Conservation (phyloP, 2,797 vertebrate genomes). For the Miichthys miiuy region DNA sequence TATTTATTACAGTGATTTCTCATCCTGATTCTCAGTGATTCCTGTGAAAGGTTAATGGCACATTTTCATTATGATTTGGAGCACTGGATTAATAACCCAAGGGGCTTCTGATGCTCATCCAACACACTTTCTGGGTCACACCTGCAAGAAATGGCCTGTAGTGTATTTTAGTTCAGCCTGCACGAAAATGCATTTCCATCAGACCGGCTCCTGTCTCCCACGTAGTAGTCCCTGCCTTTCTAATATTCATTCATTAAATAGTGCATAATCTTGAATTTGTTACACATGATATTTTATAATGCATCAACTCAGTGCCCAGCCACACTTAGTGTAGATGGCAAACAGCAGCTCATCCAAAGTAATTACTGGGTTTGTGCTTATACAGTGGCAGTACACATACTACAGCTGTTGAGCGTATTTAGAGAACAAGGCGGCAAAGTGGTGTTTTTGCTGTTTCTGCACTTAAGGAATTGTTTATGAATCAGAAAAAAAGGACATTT, state of each 20-base stretch:
- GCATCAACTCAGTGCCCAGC: slow-evolving; percentile 57
- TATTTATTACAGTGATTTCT: slow-evolving; percentile 39
- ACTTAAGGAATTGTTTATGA: slow-evolving; percentile 54
- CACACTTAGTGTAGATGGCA: slow-evolving; percentile 52
- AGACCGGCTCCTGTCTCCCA: slow-evolving; percentile 50
- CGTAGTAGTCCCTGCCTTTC: slow-evolving; percentile 50
- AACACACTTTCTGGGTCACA: slow-evolving; percentile 75
- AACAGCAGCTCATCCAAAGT: slow-evolving; percentile 57
- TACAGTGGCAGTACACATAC: slow-evolving; percentile 48
- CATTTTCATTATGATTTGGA: slow-evolving; percentile 65
- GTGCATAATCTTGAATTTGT: slow-evolving; percentile 80
- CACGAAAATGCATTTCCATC: slow-evolving; percentile 58
- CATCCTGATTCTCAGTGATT: slow-evolving; percentile 31
- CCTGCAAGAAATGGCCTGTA: slow-evolving; percentile 62
- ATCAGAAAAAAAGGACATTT: slow-evolving; percentile 48
- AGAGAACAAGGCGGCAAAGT: slow-evolving; percentile 49
- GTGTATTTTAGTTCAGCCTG: slow-evolving; percentile 39
- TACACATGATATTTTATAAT: slow-evolving; percentile 73
- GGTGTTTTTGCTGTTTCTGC: slow-evolving; percentile 47
- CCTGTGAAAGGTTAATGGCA: slow-evolving; percentile 61
- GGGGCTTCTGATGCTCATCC: slow-evolving; percentile 56
- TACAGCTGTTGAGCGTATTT: slow-evolving; percentile 62
- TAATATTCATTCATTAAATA: slow-evolving; percentile 82
- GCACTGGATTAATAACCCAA: slow-evolving; percentile 52
- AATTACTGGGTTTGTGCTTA: slow-evolving; percentile 66